A percentile compares a stretch with the other conserved stretches of the same genome.
phyloP scores from a whole-genome alignment of 1,140 invertebrate species.

The Calephelis nemesis region DNA sequence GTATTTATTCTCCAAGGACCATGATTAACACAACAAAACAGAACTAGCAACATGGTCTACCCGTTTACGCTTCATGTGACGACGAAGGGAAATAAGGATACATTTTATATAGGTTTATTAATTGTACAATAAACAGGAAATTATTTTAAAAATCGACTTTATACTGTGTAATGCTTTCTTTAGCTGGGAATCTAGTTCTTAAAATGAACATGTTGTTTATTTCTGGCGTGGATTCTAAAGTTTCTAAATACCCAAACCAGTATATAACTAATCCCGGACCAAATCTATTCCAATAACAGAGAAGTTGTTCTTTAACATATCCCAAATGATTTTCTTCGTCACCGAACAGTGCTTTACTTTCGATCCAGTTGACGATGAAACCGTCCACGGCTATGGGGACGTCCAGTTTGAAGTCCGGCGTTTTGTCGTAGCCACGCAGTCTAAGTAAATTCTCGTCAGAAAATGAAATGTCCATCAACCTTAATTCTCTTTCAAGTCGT shows the following conservation, averaged over 20 bases:
- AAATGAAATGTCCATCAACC: constrained; percentile 80
- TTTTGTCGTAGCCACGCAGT: constrained; percentile 94
- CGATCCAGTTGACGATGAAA: constrained; percentile 96
- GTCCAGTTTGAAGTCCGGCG: constrained; percentile 95
- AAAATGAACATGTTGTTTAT: constrained; percentile 73
- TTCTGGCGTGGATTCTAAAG: constrained; percentile 68
- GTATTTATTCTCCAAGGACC: too few species aligned
- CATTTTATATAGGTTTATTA: too few species aligned
- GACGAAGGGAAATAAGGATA: too few species aligned
- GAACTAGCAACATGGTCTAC: too few species aligned
- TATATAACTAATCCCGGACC: constrained; percentile 96
- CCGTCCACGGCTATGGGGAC: constrained; percentile 93
- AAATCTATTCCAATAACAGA: constrained; percentile 96
- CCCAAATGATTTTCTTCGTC: constrained; percentile 89
- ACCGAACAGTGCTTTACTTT: constrained; percentile 97
- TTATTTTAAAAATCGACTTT: constrained; percentile 48
- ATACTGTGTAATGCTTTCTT: constrained; percentile 64
- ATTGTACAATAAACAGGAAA: too few species aligned
- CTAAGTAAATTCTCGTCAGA: constrained; percentile 90
- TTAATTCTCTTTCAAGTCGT: constrained; percentile 66
- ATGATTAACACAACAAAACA: too few species aligned
- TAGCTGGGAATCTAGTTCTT: constrained; percentile 50
- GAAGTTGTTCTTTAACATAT: constrained; percentile 93
- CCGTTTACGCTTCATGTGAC: too few species aligned
- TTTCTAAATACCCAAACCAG: constrained; percentile 95